Evolutionary conservation across 2,113 vertebrate genomes (phyloP), one percentile per base, ranked within the genome.

Genomic region (Myiagra hebetior): DNA sequence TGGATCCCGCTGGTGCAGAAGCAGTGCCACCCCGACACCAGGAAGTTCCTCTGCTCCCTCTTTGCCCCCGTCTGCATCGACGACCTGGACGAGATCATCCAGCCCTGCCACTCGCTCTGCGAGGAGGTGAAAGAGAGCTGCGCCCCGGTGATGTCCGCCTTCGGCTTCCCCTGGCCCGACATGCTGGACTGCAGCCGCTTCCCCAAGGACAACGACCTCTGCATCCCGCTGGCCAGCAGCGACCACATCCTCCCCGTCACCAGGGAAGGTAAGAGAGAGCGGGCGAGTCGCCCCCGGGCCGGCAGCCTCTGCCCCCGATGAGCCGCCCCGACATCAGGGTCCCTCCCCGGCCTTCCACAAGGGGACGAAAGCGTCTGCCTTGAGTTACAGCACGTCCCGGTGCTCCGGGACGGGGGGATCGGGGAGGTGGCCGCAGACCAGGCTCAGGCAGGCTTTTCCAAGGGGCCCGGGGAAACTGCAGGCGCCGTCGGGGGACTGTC

Each of bases 1-100:
- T 99, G 99, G 99, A 99, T 99, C 96, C 99, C 99, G 19, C 98
- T 99, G 89, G 98, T 99, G 47, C 99, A 99, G 97, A 99, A 99
- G 98, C 99, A 99, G 85, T 99, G 99, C 87, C 98, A 99, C 93
- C 98, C 99, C 9, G 99, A 99, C 98, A 99, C 99, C n/a, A 98
- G 98, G 80, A 99, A 99, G 97, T 99, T 99, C 97, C 99, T 99
- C 19, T 99, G 99, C 98, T 99, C 99, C 27, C 99, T 99, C 52
- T 99, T 99, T 76, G 99, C 99, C 9, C 99, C 99, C 2, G 99
- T 99, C 62, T 99, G 99, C 87, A 98, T 99, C 93, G 98, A 99
- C 67, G 99, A 99, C 70, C 87, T 99, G 96, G 99, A 99, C 95
- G 99, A 99, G 96, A 99, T 98, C 91, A 99, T 99, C 42, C 99